Evolutionary conservation across 1,140 invertebrate genomes (phyloP).

Genomic region (Panagrolaimus sp.): DNA sequence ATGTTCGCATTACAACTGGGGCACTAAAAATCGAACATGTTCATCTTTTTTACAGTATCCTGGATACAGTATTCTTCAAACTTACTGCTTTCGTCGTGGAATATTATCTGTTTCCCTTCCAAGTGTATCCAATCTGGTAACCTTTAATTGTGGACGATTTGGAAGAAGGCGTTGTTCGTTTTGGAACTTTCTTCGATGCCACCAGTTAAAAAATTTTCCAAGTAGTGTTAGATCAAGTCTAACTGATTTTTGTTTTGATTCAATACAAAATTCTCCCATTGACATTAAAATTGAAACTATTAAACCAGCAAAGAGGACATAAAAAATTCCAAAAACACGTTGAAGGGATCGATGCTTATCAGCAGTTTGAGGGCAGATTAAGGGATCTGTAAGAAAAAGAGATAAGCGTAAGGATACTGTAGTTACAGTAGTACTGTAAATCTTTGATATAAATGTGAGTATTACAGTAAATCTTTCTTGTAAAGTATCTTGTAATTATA

Average conservation of each 20-base stretch:
- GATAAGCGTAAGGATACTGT: too few relatives aligned
- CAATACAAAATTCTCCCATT: constrained; percentile 41
- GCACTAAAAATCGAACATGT: background rate
- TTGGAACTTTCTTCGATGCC: constrained; percentile 1
- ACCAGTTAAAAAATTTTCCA: constrained; percentile 13
- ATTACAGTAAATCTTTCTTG: background rate
- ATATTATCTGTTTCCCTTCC: too few relatives aligned
- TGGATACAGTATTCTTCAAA: too few relatives aligned
- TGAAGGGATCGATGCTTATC: constrained; percentile 31
- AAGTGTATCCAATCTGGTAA: too few relatives aligned
- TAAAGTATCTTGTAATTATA: background rate
- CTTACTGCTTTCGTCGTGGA: too few relatives aligned
- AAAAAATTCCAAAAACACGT: constrained; percentile 51
- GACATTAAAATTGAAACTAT: constrained; percentile 47
- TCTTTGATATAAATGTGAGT: background rate
- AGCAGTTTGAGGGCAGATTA: constrained; percentile 16
- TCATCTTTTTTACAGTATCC: background rate
- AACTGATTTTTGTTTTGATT: constrained; percentile 18
- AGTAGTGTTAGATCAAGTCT: constrained; percentile 1
- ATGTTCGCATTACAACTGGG: background rate
- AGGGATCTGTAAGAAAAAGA: constrained; percentile 9
- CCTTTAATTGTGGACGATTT: too few relatives aligned
- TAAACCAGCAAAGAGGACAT: constrained; percentile 50
- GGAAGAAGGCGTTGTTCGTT: too few relatives aligned
- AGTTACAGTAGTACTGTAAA: too few relatives aligned